Base-by-base conservation (phyloP, 2,797 vertebrate genomes). In the Cryptoblepharus egeriae region DNA sequence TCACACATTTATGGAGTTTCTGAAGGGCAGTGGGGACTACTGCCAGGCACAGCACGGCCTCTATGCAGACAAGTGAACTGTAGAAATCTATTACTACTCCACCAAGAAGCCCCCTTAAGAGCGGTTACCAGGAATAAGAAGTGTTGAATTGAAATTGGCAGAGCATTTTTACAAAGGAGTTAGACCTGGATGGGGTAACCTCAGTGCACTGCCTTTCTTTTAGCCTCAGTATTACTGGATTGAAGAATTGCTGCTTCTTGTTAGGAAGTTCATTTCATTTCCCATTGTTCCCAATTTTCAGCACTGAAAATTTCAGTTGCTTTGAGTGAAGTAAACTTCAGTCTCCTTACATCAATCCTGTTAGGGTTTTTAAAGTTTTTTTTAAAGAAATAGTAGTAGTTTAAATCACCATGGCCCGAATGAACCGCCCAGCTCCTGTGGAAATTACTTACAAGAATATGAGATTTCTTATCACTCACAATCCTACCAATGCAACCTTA, bases 1-100 rank as follows among this genome's bases (percentile, higher is more conserved):
- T 99, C 98, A 98, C 98, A 99, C 99, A 99, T 99, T 99, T 99
- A 99, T 99, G 98, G 99, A 99, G 99, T 99, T 99, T 99, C 97
- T 99, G 98, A 99, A 99, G 97, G 98, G 98, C 98, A 99, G 99
- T 97, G 98, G 99, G 96, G 99, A 99, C 96, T 99, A 99, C 97
- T 99, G 98, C 98, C 98, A 99, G 98, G 98, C 98, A 96, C 99
- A 99, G 99, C 99, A 99, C 98, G 96, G 96, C 93, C 96, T 98
- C 93, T 98, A 98, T 98, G 98, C 98, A 98, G 98, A 99, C 96
- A 97, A 99, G 98, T 99, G 98, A 99, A 98, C 97, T 93, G 95
- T 97, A 96, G 94, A 97, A 93, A 95, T 94, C 91, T 92, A 93
- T 95, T 95, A 94, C 95, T 97, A 93, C 96, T 97, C 96, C 96